Evolutionary conservation across 2,888 invertebrate genomes (phyloP), one percentile per base, ranked within the genome.

Genomic region (Hybos culiciformis): DNA sequence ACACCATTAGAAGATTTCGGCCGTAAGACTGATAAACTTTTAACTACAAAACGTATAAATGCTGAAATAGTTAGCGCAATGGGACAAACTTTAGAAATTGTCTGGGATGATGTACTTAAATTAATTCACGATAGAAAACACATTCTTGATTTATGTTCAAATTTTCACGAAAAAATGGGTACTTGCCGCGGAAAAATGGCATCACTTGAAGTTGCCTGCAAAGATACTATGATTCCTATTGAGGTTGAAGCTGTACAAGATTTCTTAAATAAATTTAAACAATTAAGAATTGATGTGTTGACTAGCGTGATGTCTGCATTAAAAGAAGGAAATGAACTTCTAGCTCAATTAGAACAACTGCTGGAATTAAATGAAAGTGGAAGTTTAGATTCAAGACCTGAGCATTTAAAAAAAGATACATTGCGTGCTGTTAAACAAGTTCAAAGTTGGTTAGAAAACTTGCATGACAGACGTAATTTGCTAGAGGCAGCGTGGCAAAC

Each of bases 1-100:
- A 84, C 83, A 58, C 87, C 90, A 42, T 86, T 90, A 54, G 85
- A 86, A 56, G 87, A 88, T 64, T 75, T 91, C 46, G 75, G 88
- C 46, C 74, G 80, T 41, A 82, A 86, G 66, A 87, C 90, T n/a
- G 90, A 91, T 63, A 80, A 81, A 56, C 70, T 87, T 51, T 80
- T 87, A 52, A 77, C 80, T 42, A 80, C 78, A 21, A 82, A 84
- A 58, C 76, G 78, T 57, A 82, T 83, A 29, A 70, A 76, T 52
- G 77, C 78, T 21, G 82, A 83, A 66, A 83, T 90, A 21, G 85
- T 88, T 62, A 79, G 82, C 44, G 87, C 88, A 26, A 91, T 91
- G 90, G 87, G 87, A 14, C 83, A 85, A 59, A 80, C 80, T 5
- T 60, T 82, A 38, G 77, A 77, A 43, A 69, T 74, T 46, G 80